Base-by-base conservation (phyloP, 64 coral and sea anemone species). In the Montipora capricornis region DNA sequence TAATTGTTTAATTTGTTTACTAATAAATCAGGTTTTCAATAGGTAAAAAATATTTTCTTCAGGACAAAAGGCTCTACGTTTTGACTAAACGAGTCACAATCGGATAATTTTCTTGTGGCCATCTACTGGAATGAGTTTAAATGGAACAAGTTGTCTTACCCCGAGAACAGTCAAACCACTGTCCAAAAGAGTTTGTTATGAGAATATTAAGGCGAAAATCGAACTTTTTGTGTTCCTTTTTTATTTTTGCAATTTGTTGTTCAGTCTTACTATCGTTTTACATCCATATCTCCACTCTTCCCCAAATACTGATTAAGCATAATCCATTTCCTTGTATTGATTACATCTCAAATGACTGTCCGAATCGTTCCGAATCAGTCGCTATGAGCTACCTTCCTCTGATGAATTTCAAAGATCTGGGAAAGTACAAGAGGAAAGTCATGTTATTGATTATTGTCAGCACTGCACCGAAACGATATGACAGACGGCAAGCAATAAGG, bases 401-500 rank as follows among this genome's bases (percentile, higher is more conserved):
- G 4, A 8, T 84, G 8, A 44, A 84, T 20, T 84, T 84, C 15
- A 46, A 84, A 17, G 81, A 84, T 37, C 64, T 84, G 8, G 60
- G 59, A 84, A 19, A 3, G 5, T 5, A 62, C 1, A 84, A 84
- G 44, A 19, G 8, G 61, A 62, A 62, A 84, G 11, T 84, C 7
- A 7, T 68, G 14, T 61, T 84, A 48, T 68, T 84, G 37, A 46
- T 84, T 48, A 84, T 45, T 84, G 81, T 69, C 15, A 62, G 60
- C 44, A 84, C 58, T 47, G 81, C 81, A 10, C 81, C 81, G 7
- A 24, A 68, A 68, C 44, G 81, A 67, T 46, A 3, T 17, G 81
- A 84, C 26, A 67, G 81, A 47, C 68, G 81, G 26, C 62, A 84
- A 37, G 59, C 81, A 0, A 84, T 84, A 68, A 67, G 81, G 8